These are phyloP conservation scores for Ancistrus triradiatus DNA, from an alignment of 2,113 vertebrate species.

Conservation along the genomic window DNA sequence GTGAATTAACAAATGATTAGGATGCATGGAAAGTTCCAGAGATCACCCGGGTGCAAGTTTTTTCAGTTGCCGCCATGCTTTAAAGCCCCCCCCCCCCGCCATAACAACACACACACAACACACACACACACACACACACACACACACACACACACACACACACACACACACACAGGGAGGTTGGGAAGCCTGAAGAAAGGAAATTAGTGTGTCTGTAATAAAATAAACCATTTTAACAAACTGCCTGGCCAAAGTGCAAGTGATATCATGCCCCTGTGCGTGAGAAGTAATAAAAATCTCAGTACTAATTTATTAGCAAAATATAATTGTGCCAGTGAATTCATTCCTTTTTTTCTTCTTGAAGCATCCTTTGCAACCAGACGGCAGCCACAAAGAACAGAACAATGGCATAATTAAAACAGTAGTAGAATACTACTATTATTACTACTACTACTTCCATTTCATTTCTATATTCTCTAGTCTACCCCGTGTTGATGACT, in stretches of 20 bases:
- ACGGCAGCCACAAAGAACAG: background rate
- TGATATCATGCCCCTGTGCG: constrained; percentile 58
- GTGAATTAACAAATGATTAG: constrained; percentile 78
- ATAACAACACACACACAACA: too few relatives aligned
- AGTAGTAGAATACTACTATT: too few relatives aligned
- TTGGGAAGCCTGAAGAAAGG: constrained; percentile 54
- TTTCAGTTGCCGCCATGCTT: constrained; percentile 37
- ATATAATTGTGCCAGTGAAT: constrained; percentile 66
- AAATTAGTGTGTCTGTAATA: constrained; percentile 59
- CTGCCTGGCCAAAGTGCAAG: constrained; percentile 58
- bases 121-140: too few relatives aligned
- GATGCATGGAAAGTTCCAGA: constrained; percentile 78
- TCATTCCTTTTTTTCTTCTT: constrained; percentile 53
- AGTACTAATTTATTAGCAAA: constrained; percentile 63
- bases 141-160: constrained; percentile 44
- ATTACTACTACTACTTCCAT: too few relatives aligned
- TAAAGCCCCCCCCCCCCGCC: too few relatives aligned
- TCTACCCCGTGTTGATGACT: too few relatives aligned
- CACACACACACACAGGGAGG: constrained; percentile 56
- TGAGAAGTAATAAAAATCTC: constrained; percentile 64
- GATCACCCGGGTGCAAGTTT: background rate
- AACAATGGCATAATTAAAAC: too few relatives aligned
- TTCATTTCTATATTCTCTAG: too few relatives aligned
- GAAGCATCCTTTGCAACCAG: background rate
- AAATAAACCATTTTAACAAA: constrained; percentile 71